These are phyloP conservation scores for Acanthurus lineatus DNA, from an alignment of 2,797 vertebrate species.

Conservation along the genomic window DNA sequence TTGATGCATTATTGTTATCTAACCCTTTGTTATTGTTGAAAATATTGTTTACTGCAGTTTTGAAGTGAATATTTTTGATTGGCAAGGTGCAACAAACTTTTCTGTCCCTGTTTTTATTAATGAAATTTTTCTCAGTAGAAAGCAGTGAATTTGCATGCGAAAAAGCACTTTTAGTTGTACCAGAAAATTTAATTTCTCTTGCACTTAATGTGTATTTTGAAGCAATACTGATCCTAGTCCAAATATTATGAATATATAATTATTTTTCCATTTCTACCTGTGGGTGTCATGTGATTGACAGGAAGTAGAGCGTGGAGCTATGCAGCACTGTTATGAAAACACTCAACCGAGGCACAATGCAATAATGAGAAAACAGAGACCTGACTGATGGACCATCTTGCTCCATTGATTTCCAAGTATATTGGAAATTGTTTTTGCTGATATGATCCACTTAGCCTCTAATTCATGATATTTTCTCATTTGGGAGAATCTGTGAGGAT, in stretches of 20 bases:
- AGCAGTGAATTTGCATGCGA: background rate
- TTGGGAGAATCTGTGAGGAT: no score
- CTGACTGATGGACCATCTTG: conserved; percentile 6
- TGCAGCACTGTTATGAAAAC: conserved; percentile 22
- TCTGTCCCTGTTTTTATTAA: background rate
- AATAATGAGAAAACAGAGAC: conserved; percentile 34
- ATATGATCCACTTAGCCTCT: background rate
- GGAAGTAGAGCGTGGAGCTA: conserved; percentile 34
- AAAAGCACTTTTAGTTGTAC: background rate
- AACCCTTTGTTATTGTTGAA: background rate
- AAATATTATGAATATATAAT: background rate
- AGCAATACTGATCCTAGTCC: conserved; percentile 1
- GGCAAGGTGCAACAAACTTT: background rate
- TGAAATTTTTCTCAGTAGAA: background rate
- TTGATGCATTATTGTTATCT: no score
- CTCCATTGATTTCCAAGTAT: background rate
- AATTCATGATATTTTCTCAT: background rate
- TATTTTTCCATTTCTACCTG: background rate
- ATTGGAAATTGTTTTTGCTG: conserved; percentile 26
- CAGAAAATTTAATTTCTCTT: background rate
- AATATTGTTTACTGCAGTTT: background rate
- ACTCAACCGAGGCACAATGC: conserved; percentile 7
- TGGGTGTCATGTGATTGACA: conserved; percentile 31
- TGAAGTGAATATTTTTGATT: background rate
- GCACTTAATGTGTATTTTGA: background rate